Evolutionary conservation across 2,113 vertebrate genomes (phyloP).

Genomic region (Anas platyrhynchos): DNA sequence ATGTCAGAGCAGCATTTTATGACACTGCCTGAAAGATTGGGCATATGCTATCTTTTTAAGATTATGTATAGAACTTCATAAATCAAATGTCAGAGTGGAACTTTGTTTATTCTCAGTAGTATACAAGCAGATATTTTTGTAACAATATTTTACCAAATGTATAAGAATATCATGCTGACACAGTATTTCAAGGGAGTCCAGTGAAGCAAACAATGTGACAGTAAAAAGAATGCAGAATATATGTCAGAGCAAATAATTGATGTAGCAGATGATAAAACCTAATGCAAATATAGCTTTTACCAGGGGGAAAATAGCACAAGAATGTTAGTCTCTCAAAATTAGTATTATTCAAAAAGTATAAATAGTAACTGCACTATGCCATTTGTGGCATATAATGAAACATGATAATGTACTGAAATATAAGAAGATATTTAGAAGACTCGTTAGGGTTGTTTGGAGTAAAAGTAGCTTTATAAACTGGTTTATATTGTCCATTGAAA

Average conservation of each 20-base stretch:
- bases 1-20: not conserved
- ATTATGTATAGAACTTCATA: constrained; percentile 13
- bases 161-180: not conserved
- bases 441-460: not conserved
- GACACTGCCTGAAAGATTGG: not conserved
- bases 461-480: constrained; percentile 4
- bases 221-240: constrained; percentile 18
- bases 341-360: constrained; percentile 6
- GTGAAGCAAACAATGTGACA: constrained; percentile 15
- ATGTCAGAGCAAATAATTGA: constrained; percentile 29
- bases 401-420: not conserved
- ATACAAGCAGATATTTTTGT: not conserved
- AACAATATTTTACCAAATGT: not conserved
- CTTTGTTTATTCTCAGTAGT: constrained; percentile 7
- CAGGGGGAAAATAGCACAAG: not conserved
- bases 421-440: constrained; percentile 13
- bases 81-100: constrained; percentile 5
- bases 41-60: not conserved
- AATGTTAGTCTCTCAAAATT: not conserved
- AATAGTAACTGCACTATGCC: not conserved
- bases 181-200: not conserved
- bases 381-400: not conserved
- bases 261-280: constrained; percentile 42
- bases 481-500: not conserved
- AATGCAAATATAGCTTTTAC: constrained; percentile 6